Evolutionary conservation across 37 sponge, comb jelly and placozoan species (phyloP).

Genomic region (Corticium candelabrum): DNA sequence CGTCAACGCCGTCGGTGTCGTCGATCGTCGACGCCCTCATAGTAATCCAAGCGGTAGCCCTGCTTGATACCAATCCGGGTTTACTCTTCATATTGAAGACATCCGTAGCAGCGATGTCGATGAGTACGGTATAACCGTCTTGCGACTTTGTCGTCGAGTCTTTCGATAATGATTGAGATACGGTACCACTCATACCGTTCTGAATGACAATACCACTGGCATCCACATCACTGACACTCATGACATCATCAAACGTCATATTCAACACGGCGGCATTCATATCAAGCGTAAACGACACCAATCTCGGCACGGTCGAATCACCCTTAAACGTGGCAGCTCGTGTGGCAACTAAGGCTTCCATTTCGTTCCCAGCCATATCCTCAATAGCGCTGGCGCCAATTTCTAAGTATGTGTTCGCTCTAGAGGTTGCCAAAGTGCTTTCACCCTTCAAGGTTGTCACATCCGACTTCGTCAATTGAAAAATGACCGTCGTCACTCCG

Average conservation of each 20-base stretch:
- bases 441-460: conserved; percentile 43
- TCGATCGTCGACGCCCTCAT: not conserved
- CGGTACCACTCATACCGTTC: not conserved
- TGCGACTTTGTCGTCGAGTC: not conserved
- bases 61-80: not conserved
- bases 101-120: not conserved
- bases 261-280: conserved; percentile 3
- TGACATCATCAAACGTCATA: conserved; percentile 16
- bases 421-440: conserved; percentile 37
- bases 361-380: conserved; percentile 49
- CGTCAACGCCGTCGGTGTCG: not conserved
- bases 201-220: conserved; percentile 8
- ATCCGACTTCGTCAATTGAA: conserved; percentile 39
- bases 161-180: not conserved
- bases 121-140: not conserved
- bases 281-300: conserved; percentile 14
- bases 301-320: conserved; percentile 5
- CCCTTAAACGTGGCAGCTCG: conserved; percentile 1
- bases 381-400: conserved; percentile 32
- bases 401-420: conserved; percentile 44
- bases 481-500: conserved; percentile 40
- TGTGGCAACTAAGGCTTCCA: conserved; percentile 16
- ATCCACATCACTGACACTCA: conserved; percentile 3
- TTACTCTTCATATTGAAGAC: not conserved
- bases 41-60: not conserved